Base-by-base conservation (phyloP, 2,888 invertebrate species). In the Allacma fusca region DNA sequence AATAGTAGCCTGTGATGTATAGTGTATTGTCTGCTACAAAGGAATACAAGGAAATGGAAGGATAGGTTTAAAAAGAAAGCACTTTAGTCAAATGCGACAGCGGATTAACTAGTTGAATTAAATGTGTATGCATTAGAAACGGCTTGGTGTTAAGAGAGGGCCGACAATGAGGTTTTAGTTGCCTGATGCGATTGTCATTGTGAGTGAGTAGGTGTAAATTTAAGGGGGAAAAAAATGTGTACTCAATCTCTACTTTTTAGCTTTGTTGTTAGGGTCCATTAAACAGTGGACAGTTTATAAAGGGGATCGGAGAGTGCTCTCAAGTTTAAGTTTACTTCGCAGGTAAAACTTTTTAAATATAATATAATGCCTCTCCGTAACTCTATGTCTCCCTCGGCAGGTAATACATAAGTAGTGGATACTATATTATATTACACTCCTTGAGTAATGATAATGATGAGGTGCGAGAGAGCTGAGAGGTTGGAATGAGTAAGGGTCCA, bases 281-380 rank as follows among this genome's bases (percentile, higher is more conserved):
- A 70, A 70, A 70, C n/a, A 65, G 65, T 19, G 65, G 24, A 70
- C 43, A 43, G 69, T 70, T 70, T 70, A 70, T 70, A 70, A 28
- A 71, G 71, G 19, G 12, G 57, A 71, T n/a, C 21, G 0, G 16
- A 57, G 19, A 50, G 71, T 57, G 9, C 57, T 71, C 71, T 24
- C 57, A 28, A 71, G 71, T 71, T 71, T 71, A 28, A 71, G 71
- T 71, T 71, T 71, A 57, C 71, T 71, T 26, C n/a, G 5, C 50
- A 68, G 71, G 71, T 71, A 71, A 71, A 57, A 71, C 23, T 71
- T 57, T 70, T 70, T 26, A 44, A 50, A 50, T 50, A 50, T 50
- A 19, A 50, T 50, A 50, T 13, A 50, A 50, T 70, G 34, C 70
- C 44, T 44, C 70, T 70, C 43, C n/a, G 44, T 70, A 34, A 40